A percentile compares a stretch with the other conserved stretches of the same genome.
These are phyloP conservation scores for Astatoreochromis straeleni DNA, from an alignment of 2,113 vertebrate genomes.

Conservation along the genomic window DNA sequence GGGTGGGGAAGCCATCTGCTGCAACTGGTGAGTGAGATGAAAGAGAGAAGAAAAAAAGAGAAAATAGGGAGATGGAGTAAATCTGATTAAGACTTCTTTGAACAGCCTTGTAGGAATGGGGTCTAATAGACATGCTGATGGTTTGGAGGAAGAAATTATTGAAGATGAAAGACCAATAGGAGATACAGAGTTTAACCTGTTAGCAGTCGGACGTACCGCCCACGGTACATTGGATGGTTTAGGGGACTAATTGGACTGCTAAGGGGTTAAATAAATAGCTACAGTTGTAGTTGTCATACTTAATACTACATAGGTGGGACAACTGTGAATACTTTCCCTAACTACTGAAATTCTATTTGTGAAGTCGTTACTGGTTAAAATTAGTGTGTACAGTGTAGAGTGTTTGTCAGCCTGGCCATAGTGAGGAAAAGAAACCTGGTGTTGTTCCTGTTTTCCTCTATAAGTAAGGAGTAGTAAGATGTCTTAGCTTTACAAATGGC, in stretches of 20 bases:
- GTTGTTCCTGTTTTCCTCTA: neutral
- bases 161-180: neutral
- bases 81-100: neutral
- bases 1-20: neutral
- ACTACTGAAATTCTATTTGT: neutral
- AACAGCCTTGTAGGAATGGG: neutral
- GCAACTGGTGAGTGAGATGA: neutral
- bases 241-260: too few species aligned
- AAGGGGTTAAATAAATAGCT: neutral
- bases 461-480: neutral
- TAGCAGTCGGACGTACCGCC: too few species aligned
- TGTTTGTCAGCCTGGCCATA: neutral
- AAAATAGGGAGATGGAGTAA: neutral
- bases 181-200: neutral
- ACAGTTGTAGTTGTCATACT: neutral
- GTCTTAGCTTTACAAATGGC: neutral
- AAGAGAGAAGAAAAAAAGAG: neutral
- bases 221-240: too few species aligned
- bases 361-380: neutral
- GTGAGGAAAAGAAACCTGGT: neutral
- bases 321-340: neutral
- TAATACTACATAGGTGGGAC: neutral
- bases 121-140: neutral
- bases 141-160: neutral
- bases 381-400: neutral